These are phyloP conservation scores for Hemicordylus capensis DNA, from an alignment of 2,113 vertebrate genomes.

Conservation along the genomic window DNA sequence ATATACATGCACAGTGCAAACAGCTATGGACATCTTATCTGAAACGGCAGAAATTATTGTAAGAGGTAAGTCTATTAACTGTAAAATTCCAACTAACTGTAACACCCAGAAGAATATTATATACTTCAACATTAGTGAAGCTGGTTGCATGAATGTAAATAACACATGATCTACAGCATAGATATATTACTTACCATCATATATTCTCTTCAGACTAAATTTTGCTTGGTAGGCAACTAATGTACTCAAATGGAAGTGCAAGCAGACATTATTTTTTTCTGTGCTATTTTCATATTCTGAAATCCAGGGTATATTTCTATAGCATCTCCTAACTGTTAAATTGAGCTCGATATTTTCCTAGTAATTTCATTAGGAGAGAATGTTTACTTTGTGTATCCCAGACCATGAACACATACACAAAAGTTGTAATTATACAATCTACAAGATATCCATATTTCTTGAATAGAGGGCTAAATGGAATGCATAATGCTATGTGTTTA, in stretches of 20 bases:
- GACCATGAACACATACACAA: not conserved
- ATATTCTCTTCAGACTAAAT: not conserved
- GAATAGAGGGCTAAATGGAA: too few species aligned
- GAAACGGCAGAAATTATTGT: conserved; percentile 84
- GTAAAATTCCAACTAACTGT: not conserved
- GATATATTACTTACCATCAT: not conserved
- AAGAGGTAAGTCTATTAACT: conserved; percentile 78
- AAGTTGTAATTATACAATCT: not conserved
- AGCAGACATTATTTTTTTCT: not conserved
- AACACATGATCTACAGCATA: not conserved
- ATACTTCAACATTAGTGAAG: not conserved
- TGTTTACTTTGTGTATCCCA: not conserved
- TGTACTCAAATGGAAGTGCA: not conserved
- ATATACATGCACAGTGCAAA: conserved; percentile 86
- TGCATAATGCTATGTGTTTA: too few species aligned
- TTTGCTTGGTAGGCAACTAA: not conserved
- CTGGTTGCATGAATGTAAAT: conserved; percentile 11
- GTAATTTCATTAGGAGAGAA: not conserved
- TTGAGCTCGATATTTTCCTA: not conserved
- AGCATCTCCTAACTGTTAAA: not conserved
- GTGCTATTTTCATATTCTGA: not conserved
- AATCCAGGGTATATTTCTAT: not conserved
- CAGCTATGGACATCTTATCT: conserved; percentile 87
- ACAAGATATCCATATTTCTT: not conserved
- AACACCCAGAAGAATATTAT: not conserved